Percentiles rank a stretch among this genome's conserved stretches.
Evolutionary conservation across 2,888 invertebrate species (phyloP).

Genomic region (Heliconius aoede): DNA sequence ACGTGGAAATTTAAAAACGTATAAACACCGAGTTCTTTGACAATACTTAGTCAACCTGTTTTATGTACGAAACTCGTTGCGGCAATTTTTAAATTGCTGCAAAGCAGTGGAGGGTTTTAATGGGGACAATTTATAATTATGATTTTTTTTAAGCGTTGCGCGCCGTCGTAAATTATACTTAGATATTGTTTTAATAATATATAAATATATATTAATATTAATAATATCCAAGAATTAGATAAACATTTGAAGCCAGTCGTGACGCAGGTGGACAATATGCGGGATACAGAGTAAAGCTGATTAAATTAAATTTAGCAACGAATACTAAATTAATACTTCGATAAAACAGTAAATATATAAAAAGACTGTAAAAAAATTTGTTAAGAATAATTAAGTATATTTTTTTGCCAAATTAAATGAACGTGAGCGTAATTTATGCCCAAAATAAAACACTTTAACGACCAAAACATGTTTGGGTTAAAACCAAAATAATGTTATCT

Average conservation of each 20-base stretch:
- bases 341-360: too few species aligned
- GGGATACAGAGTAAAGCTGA: too few species aligned
- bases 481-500: constrained; percentile 16
- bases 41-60: constrained; percentile 24
- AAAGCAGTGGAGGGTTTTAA: not conserved
- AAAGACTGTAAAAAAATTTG: not conserved
- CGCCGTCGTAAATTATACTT: not conserved
- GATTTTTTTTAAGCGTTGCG: not conserved
- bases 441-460: constrained; percentile 17
- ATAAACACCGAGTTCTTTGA: constrained; percentile 9
- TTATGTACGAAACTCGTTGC: constrained; percentile 19
- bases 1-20: constrained; percentile 9
- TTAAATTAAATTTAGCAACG: too few species aligned
- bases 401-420: not conserved
- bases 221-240: not conserved
- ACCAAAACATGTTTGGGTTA: constrained; percentile 10
- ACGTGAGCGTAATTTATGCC: not conserved
- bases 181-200: not conserved
- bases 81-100: constrained; percentile 20
- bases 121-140: not conserved
- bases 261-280: too few species aligned
- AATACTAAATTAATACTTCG: too few species aligned
- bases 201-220: not conserved
- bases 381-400: constrained; percentile 8
- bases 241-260: too few species aligned